These are phyloP conservation scores for Drosophila arawakana DNA, from an alignment of 1,140 invertebrate species.

Conservation along the genomic window DNA sequence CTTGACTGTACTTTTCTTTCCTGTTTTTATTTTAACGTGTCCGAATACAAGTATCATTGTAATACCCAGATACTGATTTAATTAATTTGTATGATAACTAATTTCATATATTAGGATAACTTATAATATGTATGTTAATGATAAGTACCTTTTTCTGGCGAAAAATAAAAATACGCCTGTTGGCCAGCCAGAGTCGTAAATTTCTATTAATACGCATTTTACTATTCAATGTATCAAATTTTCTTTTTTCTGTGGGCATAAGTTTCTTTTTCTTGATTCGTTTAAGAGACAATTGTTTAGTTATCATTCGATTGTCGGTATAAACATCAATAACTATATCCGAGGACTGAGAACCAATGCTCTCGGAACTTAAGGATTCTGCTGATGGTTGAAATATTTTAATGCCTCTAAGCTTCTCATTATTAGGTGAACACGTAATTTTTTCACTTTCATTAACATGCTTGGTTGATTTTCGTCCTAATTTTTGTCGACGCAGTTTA, in stretches of 20 bases:
- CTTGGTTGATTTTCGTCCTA: conserved; percentile 43
- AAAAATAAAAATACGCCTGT: conserved; percentile 73
- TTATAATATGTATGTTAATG: not conserved
- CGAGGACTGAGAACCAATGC: conserved; percentile 44
- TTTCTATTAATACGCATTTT: conserved; percentile 66
- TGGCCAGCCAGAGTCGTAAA: conserved; percentile 75
- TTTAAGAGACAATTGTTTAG: conserved; percentile 19
- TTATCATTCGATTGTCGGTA: not conserved
- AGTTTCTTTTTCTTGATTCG: conserved; percentile 54
- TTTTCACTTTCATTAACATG: conserved; percentile 35
- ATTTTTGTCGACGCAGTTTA: conserved; percentile 62
- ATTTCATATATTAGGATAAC: too few species aligned
- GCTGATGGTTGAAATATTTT: not conserved
- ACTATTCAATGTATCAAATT: conserved; percentile 20
- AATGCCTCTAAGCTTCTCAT: not conserved
- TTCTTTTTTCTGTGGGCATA: conserved; percentile 57
- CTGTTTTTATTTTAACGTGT: too few species aligned
- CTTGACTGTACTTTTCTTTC: too few species aligned
- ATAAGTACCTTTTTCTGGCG: conserved; percentile 64
- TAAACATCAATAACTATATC: conserved; percentile 20
- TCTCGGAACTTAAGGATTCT: conserved; percentile 43
- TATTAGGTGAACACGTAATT: not conserved
- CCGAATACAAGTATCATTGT: too few species aligned
- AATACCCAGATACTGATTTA: too few species aligned
- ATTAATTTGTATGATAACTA: too few species aligned